Conservation (phyloP, 1,140 invertebrate species). For the Caerostris extrusa region DNA sequence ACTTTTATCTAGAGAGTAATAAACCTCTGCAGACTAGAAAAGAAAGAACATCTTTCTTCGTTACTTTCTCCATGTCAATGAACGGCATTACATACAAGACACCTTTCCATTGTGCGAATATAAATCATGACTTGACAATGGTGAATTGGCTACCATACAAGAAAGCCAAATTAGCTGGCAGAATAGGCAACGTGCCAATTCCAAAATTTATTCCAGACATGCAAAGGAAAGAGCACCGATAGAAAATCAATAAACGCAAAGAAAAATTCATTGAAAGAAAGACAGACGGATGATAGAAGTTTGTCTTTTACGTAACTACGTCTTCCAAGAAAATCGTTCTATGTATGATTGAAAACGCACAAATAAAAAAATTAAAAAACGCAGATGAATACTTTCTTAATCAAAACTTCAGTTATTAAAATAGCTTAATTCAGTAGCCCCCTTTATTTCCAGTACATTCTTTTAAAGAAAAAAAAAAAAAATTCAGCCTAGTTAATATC, state of each 20-base stretch:
- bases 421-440: no score
- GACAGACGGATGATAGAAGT: no score
- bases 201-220: not conserved
- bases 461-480: no score
- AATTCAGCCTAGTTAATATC: no score
- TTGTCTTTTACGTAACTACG: no score
- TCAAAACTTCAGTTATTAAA: no score
- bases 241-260: not conserved
- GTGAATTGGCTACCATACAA: slow-evolving; percentile 17
- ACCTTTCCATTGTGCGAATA: not conserved
- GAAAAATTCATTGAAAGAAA: no score
- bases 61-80: not conserved
- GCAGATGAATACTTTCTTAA: no score
- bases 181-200: not conserved
- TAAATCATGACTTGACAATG: slow-evolving; percentile 31
- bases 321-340: no score
- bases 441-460: no score
- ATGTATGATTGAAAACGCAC: no score
- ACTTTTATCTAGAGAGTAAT: not conserved
- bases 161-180: not conserved
- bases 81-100: not conserved
- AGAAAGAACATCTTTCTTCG: not conserved
- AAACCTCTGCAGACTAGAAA: not conserved
- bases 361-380: no score
- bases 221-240: not conserved